Base-by-base conservation (phyloP, 2,113 vertebrate genomes). In the Tamias sibiricus region DNA sequence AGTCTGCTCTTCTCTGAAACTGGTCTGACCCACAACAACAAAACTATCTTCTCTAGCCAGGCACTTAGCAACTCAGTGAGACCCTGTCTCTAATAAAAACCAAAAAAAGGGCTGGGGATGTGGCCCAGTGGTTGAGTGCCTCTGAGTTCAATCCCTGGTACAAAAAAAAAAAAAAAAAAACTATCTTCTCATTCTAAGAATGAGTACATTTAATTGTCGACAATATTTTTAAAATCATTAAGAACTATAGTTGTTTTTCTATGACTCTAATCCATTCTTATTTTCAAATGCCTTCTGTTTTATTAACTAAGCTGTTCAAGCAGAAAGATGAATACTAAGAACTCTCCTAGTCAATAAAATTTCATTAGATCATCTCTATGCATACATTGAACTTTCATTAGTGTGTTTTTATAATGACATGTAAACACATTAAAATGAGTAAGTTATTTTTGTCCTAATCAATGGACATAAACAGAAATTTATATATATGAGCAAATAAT, bases 331-430 rank as follows among this genome's bases (percentile, higher is more conserved):
- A 87, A 91, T 97, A 93, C 86, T 90, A 30, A 40, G 82, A 98
- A 95, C 35, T 95, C 68, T 95, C 81, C 81, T 90, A 93, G 95
- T 96, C 95, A 91, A 92, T 81, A 96, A 97, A 97, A 88, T 89
- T 69, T 95, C 90, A 95, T 96, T 96, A 95, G 83, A 72, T 92
- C 80, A 90, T 81, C 16, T 11, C 87, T 82, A 26, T 22, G 88
- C 95, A 90, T 97, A 95, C 94, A 80, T 59, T 97, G 96, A 97
- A 81, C 96, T 98, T 97, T 98, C 97, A 97, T 97, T 97, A 96
- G 28, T 97, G 79, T 98, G 57, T 92, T 94, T 98, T 98, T 85
- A 94, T 98, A 94, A 95, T 96, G 92, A 96, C 97, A 62, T 89
- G n/a, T 96, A 97, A 95, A 96, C 91, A 95, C 8, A 83, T 94